These are phyloP conservation scores for Tolmerus cingulatus DNA, from an alignment of 2,888 invertebrate genomes.

Conservation along the genomic window DNA sequence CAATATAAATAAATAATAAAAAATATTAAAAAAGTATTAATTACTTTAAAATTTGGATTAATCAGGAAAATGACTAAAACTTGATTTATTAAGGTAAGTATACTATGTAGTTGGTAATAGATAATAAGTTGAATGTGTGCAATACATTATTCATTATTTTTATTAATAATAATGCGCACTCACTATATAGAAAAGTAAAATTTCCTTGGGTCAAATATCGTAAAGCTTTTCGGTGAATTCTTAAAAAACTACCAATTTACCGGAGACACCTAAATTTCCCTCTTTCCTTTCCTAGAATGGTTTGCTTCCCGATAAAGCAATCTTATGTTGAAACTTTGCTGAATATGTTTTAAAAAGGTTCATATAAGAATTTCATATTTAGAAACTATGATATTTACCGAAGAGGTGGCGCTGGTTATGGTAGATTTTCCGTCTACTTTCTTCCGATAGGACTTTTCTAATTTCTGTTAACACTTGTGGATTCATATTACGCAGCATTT, in stretches of 20 bases:
- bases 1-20: too few species aligned
- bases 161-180: too few species aligned
- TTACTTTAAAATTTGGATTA: too few species aligned
- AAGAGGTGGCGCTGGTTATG: neutral
- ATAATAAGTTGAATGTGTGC: too few species aligned
- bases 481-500: too few species aligned
- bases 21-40: too few species aligned
- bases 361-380: neutral
- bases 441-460: neutral
- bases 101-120: too few species aligned
- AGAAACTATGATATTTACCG: neutral
- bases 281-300: neutral
- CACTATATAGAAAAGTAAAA: too few species aligned
- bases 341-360: neutral
- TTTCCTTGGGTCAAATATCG: neutral
- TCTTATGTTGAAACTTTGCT: neutral
- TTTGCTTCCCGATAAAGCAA: neutral
- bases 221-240: neutral
- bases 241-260: neutral
- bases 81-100: too few species aligned
- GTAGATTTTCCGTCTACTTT: neutral
- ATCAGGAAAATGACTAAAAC: too few species aligned
- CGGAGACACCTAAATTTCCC: neutral
- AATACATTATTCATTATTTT: too few species aligned
- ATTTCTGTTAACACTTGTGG: neutral